Percentiles rank a stretch among this genome's conserved stretches.
phyloP scores from a whole-genome alignment of 2,888 invertebrate genomes.

The Drosophila parthenogenetica region DNA sequence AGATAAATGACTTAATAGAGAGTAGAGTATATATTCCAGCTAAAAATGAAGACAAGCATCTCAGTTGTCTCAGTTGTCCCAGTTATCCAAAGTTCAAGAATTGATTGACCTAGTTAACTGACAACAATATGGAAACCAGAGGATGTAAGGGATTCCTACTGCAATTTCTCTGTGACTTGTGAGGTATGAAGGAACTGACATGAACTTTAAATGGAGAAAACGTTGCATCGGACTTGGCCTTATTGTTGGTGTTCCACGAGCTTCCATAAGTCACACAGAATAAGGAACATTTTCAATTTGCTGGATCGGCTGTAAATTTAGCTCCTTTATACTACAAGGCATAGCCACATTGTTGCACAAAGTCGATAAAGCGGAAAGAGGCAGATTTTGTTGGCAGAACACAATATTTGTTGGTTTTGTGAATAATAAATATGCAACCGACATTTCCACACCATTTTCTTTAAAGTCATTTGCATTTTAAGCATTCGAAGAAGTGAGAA shows the following conservation, averaged over 20 bases:
- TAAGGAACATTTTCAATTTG: conserved; percentile 33
- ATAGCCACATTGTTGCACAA: conserved; percentile 44
- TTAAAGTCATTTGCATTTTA: conserved; percentile 18
- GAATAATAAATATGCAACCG: conserved; percentile 28
- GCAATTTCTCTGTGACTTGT: background rate
- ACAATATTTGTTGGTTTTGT: conserved; percentile 4
- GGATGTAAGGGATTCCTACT: background rate
- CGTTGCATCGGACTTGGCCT: background rate
- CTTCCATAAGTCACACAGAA: conserved; percentile 8
- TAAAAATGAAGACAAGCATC: background rate
- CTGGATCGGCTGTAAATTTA: conserved; percentile 38
- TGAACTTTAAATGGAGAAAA: background rate
- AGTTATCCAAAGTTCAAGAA: background rate
- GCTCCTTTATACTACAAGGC: conserved; percentile 15
- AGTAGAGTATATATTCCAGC: too few relatives aligned
- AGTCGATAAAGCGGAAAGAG: conserved; percentile 19
- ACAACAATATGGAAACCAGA: background rate
- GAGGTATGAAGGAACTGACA: background rate
- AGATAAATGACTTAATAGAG: background rate
- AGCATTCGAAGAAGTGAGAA: background rate
- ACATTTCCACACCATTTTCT: background rate
- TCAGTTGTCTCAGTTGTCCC: background rate
- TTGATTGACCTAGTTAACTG: conserved; percentile 2
- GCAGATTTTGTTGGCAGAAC: conserved; percentile 5
- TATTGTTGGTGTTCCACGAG: background rate